Base-by-base conservation (phyloP, 2,113 vertebrate species). In the Ciconia maguari region DNA sequence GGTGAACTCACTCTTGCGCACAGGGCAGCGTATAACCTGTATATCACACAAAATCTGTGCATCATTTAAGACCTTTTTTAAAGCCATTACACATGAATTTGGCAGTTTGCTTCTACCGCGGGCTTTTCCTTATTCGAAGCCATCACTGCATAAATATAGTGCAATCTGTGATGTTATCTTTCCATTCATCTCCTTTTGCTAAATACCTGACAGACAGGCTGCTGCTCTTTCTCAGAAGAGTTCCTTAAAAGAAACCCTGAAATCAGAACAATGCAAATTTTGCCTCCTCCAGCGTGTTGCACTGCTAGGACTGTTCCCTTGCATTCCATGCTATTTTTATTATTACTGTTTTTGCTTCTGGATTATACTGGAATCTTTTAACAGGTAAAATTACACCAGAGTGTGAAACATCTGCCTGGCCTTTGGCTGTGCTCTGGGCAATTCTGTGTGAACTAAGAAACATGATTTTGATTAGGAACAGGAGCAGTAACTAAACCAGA, bases 21-120 rank as follows among this genome's bases (percentile, higher is more conserved):
- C 11, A n/a, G 38, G 16, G 51, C 57, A 57, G n/a, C 11, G 4
- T 15, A 2, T 65, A 60, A 55, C 51, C 32, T 77, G 36, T 20
- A 2, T 19, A 2, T 71, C 48, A 10, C 0, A 0, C 44, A 18
- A 61, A 57, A 27, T 27, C 46, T 54, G 44, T 61, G 41, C 8
- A 3, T 48, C 4, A 5, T 36, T 86, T 44, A 46, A 69, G 52
- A 19, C 21, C 4, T 27, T 30, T 41, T 79, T 22, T 1, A 36
- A 89, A 83, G 34, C 44, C 34, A 9, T 76, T 90, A 27, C 19
- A 11, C 2, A 1, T n/a, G 13, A 27, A 46, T 29, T 82, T 76
- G 57, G 4, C 54, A 6, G 0, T 60, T 90, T 65, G 62, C 71
- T 79, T 68, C 55, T 55, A 14, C 44, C 51, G 9, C 16, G 44